These are phyloP conservation scores for Schlechtendalia chinensis DNA, from an alignment of 1,140 invertebrate species.

Conservation along the genomic window DNA sequence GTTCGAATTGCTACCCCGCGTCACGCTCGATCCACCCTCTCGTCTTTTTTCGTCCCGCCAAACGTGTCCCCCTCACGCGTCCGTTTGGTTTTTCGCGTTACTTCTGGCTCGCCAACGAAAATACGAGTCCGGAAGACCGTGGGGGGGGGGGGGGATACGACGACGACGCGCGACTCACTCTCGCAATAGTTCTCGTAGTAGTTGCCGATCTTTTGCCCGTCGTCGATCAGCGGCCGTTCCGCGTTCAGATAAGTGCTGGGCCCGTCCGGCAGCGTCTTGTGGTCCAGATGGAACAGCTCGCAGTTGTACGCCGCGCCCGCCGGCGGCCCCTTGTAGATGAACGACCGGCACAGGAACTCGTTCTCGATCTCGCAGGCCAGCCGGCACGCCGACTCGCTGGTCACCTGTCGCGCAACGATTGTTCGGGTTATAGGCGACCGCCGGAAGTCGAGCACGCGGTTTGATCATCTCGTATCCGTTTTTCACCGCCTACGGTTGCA, in stretches of 20 bases:
- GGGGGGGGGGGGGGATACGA: no score
- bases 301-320: constrained; percentile 80
- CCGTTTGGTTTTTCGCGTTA: no score
- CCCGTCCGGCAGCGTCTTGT: constrained; percentile 86
- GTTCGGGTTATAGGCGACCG: no score
- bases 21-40: no score
- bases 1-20: no score
- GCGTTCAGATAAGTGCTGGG: constrained; percentile 85
- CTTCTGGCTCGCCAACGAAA: no score
- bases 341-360: constrained; percentile 89
- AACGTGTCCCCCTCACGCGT: no score
- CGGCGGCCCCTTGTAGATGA: constrained; percentile 76
- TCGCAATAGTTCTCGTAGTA: constrained; percentile 90
- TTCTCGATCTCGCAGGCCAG: constrained; percentile 88
- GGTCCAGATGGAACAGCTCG: constrained; percentile 87
- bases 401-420: constrained; percentile 60
- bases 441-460: neutral
- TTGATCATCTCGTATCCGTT: no score
- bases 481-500: no score
- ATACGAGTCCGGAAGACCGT: no score
- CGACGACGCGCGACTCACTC: no score
- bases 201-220: constrained; percentile 81
- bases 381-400: constrained; percentile 77
- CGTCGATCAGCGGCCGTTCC: constrained; percentile 84
- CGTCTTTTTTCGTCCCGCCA: no score